phyloP scores from a whole-genome alignment of 2,888 invertebrate species.

The Drosophila kambysellisi region DNA sequence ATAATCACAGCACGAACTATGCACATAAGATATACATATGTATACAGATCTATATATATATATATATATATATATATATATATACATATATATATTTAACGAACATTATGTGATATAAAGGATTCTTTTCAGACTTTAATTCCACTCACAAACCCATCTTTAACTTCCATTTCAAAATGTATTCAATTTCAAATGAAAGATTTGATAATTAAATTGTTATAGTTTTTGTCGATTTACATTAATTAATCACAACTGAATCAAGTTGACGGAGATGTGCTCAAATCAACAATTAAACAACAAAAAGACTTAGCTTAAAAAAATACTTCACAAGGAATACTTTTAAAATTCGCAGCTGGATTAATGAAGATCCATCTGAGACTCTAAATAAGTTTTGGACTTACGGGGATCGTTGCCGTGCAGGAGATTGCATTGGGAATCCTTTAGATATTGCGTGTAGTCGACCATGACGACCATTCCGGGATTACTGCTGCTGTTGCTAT shows the following conservation, averaged over 20 bases:
- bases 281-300: background rate
- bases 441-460: slow-evolving; percentile 85
- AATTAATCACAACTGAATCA: background rate
- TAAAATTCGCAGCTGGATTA: background rate
- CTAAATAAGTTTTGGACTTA: slow-evolving; percentile 56
- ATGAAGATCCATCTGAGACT: background rate
- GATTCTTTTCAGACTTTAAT: background rate
- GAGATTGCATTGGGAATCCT: slow-evolving; percentile 83
- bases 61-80: background rate
- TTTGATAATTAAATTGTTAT: background rate
- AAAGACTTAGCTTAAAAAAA: background rate
- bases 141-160: background rate
- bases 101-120: background rate
- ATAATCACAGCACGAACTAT: background rate
- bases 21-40: background rate
- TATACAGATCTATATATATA: background rate
- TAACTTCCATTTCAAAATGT: too few species aligned
- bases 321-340: background rate
- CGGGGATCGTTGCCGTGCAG: slow-evolving; percentile 80
- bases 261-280: background rate
- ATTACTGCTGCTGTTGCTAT: slow-evolving; percentile 78
- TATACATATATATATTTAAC: background rate
- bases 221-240: background rate
- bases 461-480: slow-evolving; percentile 75
- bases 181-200: background rate